These are phyloP conservation scores for Zosterops lateralis DNA, from an alignment of 2,113 vertebrate genomes.

Conservation along the genomic window DNA sequence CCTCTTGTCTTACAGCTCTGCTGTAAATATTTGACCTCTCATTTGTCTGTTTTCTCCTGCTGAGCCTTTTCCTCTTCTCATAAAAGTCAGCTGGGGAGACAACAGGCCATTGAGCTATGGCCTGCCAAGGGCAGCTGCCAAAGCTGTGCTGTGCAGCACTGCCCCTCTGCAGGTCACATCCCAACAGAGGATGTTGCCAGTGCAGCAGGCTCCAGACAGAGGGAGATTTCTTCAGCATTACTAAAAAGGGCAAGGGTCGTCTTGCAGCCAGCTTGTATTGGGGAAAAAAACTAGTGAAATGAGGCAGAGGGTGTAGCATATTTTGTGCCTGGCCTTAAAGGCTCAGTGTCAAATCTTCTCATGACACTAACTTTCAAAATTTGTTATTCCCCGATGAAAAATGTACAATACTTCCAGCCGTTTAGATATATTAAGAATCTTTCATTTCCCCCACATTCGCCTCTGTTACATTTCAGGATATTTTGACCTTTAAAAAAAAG, in stretches of 20 bases:
- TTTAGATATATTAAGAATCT: not conserved
- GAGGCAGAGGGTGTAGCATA: not conserved
- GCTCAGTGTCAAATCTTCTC: not conserved
- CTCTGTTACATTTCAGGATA: not conserved
- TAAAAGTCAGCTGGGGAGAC: not conserved
- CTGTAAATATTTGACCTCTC: conserved; percentile 17
- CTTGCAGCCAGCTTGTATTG: not conserved
- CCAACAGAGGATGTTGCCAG: not conserved
- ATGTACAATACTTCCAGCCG: not conserved
- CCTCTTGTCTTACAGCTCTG: not conserved
- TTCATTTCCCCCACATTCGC: not conserved
- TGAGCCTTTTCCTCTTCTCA: conserved; percentile 44
- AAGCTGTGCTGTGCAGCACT: not conserved
- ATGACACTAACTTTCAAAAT: not conserved
- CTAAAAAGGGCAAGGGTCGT: not conserved
- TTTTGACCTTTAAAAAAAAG: conserved; percentile 11
- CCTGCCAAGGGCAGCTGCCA: not conserved
- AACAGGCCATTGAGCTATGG: not conserved
- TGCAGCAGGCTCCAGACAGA: not conserved
- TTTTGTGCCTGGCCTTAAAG: not conserved
- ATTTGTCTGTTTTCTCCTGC: conserved; percentile 24
- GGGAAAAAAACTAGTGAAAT: not conserved
- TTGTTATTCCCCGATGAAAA: not conserved
- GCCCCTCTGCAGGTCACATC: not conserved
- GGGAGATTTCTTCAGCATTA: not conserved